Conservation (phyloP, 2,797 vertebrate genomes). For the Schizothorax lantsangensis region DNA sequence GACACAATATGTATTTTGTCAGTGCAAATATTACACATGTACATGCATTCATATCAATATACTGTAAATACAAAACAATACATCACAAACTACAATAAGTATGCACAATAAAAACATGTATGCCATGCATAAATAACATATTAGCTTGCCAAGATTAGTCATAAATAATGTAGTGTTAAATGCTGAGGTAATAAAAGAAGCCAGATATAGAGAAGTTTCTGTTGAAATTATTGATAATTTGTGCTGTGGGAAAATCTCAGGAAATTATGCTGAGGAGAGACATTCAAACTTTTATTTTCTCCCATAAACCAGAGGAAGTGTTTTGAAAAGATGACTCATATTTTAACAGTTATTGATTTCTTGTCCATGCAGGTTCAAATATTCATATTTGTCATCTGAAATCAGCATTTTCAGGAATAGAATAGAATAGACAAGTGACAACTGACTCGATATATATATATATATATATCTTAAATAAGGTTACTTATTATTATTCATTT, state of each 20-base stretch:
- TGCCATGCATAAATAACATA: neutral
- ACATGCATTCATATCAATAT: neutral
- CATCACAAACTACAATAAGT: neutral
- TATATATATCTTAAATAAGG: too few relatives aligned
- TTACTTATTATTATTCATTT: too few relatives aligned
- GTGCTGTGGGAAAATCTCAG: neutral
- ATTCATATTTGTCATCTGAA: neutral
- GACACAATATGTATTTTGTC: neutral
- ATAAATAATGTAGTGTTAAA: neutral
- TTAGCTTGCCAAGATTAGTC: neutral
- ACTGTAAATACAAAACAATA: neutral
- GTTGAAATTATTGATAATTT: neutral
- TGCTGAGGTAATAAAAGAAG: neutral
- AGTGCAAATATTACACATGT: neutral
- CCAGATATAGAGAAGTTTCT: neutral
- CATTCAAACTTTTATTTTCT: neutral
- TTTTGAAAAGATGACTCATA: neutral
- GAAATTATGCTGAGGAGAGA: neutral
- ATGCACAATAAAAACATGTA: neutral
- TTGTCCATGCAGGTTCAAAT: neutral
- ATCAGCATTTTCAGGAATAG: neutral
- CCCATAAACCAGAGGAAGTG: neutral
- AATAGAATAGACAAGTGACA: neutral
- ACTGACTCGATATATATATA: too few relatives aligned
- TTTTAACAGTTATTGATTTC: neutral